phyloP scores from a whole-genome alignment of 1,140 invertebrate genomes.

The Scaptomyza hsui region DNA sequence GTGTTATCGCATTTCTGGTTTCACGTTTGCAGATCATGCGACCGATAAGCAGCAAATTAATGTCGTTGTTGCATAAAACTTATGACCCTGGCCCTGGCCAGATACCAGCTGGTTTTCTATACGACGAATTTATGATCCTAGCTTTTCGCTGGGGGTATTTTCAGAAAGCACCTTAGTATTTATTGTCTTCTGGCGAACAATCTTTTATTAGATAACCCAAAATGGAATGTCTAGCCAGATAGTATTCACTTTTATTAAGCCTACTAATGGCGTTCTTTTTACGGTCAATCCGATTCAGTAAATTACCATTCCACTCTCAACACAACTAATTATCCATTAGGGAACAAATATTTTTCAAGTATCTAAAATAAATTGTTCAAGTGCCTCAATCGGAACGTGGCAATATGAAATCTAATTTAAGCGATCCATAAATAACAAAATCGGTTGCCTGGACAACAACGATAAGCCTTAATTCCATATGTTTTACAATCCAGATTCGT shows the following conservation, averaged over 20 bases:
- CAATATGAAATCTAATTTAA: neutral
- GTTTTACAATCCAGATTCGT: slow-evolving; percentile 50
- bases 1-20: slow-evolving; percentile 1
- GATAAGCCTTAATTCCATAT: slow-evolving; percentile 55
- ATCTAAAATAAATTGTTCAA: neutral
- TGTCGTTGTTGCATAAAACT: slow-evolving; percentile 43
- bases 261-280: too few species aligned
- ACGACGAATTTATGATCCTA: slow-evolving; percentile 44
- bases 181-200: too few species aligned
- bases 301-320: neutral
- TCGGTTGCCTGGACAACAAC: neutral
- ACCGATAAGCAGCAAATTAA: slow-evolving; percentile 50
- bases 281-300: too few species aligned
- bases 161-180: neutral
- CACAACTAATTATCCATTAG: neutral
- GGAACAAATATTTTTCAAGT: neutral
- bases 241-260: too few species aligned
- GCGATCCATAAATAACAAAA: slow-evolving; percentile 12
- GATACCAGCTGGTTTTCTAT: slow-evolving; percentile 19
- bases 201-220: too few species aligned
- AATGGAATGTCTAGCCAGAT: too few species aligned
- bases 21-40: slow-evolving; percentile 56
- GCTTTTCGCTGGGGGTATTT: slow-evolving; percentile 18
- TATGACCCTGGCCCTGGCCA: slow-evolving; percentile 43
- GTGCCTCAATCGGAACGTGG: neutral